Percentiles rank a stretch among this genome's conserved stretches.
These are phyloP conservation scores for Trachemys scripta DNA, from an alignment of 2,113 vertebrate genomes.

Conservation along the genomic window DNA sequence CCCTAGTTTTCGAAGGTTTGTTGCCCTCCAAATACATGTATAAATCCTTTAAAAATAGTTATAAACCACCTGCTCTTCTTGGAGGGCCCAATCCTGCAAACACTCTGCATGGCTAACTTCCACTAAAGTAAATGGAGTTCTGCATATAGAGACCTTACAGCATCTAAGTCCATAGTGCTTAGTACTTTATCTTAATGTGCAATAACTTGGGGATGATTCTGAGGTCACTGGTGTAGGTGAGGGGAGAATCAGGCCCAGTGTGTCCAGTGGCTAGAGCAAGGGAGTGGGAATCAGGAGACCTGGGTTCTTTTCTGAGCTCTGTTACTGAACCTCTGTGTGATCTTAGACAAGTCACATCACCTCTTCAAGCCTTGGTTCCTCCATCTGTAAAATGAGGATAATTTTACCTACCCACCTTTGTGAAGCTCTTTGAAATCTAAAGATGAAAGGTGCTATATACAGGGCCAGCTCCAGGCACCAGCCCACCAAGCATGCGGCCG, in stretches of 20 bases:
- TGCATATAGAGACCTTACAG: not conserved
- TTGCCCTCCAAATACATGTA: not conserved
- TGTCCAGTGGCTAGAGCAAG: slow-evolving; percentile 1
- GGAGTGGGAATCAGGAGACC: not conserved
- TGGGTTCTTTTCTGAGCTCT: not conserved
- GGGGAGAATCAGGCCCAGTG: slow-evolving; percentile 1
- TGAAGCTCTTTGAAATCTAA: not conserved
- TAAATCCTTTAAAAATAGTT: not conserved
- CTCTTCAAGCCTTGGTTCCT: not conserved
- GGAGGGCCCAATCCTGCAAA: not conserved
- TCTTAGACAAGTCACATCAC: not conserved
- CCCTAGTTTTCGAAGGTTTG: not conserved
- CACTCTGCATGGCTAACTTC: not conserved
- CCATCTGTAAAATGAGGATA: not conserved
- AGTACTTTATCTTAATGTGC: not conserved
- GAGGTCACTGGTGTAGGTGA: not conserved
- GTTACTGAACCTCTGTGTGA: not conserved
- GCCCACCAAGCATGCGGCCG: too few relatives aligned
- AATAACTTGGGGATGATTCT: slow-evolving; percentile 6
- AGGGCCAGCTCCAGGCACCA: too few relatives aligned
- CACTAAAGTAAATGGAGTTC: slow-evolving; percentile 5
- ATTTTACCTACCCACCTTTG: not conserved
- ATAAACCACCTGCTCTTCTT: not conserved
- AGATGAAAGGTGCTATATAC: not conserved
- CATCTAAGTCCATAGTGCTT: not conserved